Evolutionary conservation across 2,888 invertebrate species (phyloP).

Genomic region (Tenthredo notha): DNA sequence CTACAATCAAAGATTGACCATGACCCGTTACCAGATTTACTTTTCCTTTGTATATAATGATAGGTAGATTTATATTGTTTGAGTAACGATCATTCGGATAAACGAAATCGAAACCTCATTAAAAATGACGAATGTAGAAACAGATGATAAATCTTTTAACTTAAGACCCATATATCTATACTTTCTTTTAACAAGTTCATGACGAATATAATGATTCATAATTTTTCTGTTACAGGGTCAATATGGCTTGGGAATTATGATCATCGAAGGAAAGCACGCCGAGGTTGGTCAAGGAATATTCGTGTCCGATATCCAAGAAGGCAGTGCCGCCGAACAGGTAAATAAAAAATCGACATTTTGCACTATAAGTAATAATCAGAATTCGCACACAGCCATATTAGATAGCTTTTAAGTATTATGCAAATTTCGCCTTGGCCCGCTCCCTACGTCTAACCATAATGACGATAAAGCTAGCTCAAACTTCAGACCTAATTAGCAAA

Average conservation of each 20-base stretch:
- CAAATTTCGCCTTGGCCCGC: background rate
- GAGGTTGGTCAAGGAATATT: slow-evolving; percentile 96
- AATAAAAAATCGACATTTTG: background rate
- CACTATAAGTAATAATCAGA: background rate
- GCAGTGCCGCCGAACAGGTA: slow-evolving; percentile 93
- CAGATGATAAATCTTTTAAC: no score
- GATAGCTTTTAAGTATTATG: background rate
- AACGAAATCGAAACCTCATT: background rate
- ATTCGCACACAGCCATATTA: background rate
- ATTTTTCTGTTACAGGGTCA: slow-evolving; percentile 82
- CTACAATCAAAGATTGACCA: background rate
- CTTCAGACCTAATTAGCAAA: background rate
- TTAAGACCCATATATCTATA: no score
- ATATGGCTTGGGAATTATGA: slow-evolving; percentile 94
- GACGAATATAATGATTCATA: background rate
- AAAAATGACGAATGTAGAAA: background rate
- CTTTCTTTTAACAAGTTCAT: background rate
- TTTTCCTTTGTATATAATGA: background rate
- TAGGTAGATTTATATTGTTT: slow-evolving; percentile 29
- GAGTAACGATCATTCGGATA: background rate
- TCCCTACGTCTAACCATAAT: background rate
- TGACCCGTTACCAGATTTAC: slow-evolving; percentile 33
- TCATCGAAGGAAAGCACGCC: slow-evolving; percentile 95
- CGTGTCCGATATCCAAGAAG: slow-evolving; percentile 95
- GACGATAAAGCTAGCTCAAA: background rate